Evolutionary conservation across 2,888 invertebrate species (phyloP), one percentile per base, ranked within the genome.

Genomic region (Eulithis prunata): DNA sequence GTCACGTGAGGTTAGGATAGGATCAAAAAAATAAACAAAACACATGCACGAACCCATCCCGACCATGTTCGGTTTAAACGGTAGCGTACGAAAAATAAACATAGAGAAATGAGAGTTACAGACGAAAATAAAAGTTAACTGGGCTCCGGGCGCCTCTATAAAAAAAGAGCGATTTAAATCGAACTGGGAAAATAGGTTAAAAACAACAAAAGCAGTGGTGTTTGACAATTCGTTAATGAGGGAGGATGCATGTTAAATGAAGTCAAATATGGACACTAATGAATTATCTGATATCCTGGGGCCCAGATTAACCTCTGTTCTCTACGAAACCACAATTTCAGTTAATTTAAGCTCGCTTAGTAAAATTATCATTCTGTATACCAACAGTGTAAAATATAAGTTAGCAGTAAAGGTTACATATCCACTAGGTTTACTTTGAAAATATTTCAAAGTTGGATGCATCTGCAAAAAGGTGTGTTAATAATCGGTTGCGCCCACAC

Each of bases 41-140:
- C 70, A 74, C 77, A 78, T 75, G 80, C 80, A 82, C 85, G 83
- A 84, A 84, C 82, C 85, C 77, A 86, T 78, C 79, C 81, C 78
- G 82, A 84, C 84, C 81, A 79, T 83, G 81, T 86, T 86, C 88
- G 84, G 87, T 86, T 87, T 84, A 85, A 88, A 82, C 82, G 73
- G 85, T 83, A 84, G 83, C 81, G 78, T 80, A 80, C 76, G 71
- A 79, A 86, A 87, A 90, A 87, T 78, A 86, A 84, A 85, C 74
- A 72, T 68, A 57, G 57, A 73, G 69, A 76, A 77, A 76, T 77
- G 67, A 72, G 73, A 78, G 77, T 78, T 78, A 78, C 79, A 79
- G 76, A 78, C 74, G 67, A 83, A 87, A 85, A 84, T 80, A 85
- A 86, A 85, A 84, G 74, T 75, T 75, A 75, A 83, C 81, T 76